Conservation (phyloP, 2,797 vertebrate species). For the Chromobotia macracanthus region DNA sequence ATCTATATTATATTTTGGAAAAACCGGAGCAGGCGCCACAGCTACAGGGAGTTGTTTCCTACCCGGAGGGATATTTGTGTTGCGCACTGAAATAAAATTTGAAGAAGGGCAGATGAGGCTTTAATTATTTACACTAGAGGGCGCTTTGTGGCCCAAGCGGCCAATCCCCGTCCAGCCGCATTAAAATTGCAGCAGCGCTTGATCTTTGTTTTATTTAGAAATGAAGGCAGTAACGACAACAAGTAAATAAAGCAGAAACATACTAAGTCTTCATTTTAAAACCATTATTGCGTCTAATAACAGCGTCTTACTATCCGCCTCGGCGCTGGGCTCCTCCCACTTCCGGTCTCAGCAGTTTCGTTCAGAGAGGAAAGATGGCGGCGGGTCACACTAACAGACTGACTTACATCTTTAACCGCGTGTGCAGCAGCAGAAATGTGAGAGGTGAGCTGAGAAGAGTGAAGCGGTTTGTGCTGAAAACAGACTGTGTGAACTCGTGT, state of each 20-base stretch:
- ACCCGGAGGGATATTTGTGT: slow-evolving; percentile 19
- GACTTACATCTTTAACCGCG: slow-evolving; percentile 25
- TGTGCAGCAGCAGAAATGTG: slow-evolving; percentile 22
- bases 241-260: no score
- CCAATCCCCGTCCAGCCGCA: no score
- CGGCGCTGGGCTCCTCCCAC: no score
- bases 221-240: no score
- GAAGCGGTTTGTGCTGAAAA: fast-evolving
- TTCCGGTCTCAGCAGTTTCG: not conserved
- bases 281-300: not conserved
- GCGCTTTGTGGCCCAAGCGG: not conserved
- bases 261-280: not conserved
- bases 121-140: not conserved
- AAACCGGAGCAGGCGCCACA: not conserved
- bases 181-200: no score
- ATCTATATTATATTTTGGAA: not conserved
- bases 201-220: no score
- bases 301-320: not conserved
- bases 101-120: not conserved
- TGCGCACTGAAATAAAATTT: not conserved
- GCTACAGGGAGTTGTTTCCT: not conserved
- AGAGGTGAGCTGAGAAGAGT: slow-evolving; percentile 73
- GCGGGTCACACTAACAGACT: slow-evolving; percentile 65
- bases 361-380: slow-evolving; percentile 66
- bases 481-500: not conserved